These are phyloP conservation scores for Herpailurus yagouaroundi DNA, from an alignment of 2,113 vertebrate species.

Conservation along the genomic window DNA sequence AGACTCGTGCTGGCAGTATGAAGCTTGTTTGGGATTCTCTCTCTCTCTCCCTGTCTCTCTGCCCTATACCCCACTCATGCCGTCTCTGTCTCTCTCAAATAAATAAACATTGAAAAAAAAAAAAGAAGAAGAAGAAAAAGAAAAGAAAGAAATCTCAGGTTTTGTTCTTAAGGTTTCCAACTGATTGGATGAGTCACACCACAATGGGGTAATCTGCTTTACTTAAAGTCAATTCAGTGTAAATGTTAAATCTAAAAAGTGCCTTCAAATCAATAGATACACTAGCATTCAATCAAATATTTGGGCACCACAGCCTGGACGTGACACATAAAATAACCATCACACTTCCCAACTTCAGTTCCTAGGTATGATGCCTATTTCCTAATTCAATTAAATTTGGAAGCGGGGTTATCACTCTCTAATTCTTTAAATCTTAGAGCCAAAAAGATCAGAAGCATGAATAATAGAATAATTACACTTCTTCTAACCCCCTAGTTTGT, in stretches of 20 bases:
- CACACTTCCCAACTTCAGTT: not conserved
- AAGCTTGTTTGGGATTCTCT: no score
- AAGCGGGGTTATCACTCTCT: not conserved
- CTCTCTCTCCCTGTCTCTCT: not conserved
- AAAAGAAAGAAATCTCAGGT: not conserved
- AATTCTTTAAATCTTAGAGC: not conserved
- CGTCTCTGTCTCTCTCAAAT: not conserved
- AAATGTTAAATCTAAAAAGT: not conserved
- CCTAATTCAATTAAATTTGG: not conserved
- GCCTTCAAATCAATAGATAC: not conserved
- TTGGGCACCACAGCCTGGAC: accelerated
- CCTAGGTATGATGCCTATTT: not conserved
- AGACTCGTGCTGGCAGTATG: no score
- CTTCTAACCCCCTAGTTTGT: not conserved
- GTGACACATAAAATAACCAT: not conserved
- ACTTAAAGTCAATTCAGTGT: no score
- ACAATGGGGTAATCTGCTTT: not conserved
- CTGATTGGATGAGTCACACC: not conserved
- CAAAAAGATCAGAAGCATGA: not conserved
- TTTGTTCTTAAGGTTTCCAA: not conserved
- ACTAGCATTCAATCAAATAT: not conserved
- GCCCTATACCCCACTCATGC: not conserved
- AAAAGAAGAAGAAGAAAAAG: not conserved
- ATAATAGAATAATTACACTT: not conserved
- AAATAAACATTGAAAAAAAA: not conserved